Conservation (phyloP, 2,797 vertebrate genomes). For the Borostomias antarcticus region DNA sequence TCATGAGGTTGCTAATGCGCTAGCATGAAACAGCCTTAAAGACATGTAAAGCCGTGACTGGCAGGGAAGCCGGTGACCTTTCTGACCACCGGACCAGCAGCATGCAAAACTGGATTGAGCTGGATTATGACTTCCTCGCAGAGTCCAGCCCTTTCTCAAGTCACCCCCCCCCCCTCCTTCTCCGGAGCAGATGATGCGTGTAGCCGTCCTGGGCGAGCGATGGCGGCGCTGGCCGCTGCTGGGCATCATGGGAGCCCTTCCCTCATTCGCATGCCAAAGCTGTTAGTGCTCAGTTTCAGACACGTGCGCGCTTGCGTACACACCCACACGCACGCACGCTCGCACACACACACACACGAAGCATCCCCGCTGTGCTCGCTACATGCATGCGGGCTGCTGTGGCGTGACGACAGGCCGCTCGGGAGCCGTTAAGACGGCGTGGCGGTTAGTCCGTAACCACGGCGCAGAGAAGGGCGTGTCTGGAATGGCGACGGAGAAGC, state of each 20-base stretch:
- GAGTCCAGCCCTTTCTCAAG: slow-evolving; percentile 34
- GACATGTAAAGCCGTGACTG: slow-evolving; percentile 48
- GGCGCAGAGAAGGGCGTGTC: not conserved
- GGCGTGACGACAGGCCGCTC: slow-evolving; percentile 7
- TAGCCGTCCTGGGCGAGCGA: slow-evolving; percentile 39
- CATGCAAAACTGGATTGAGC: slow-evolving; percentile 57
- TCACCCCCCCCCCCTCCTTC: slow-evolving; percentile 14
- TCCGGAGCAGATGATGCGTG: slow-evolving; percentile 44
- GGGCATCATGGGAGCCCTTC: slow-evolving; percentile 32
- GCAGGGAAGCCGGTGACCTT: slow-evolving; percentile 10
- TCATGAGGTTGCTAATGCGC: not conserved
- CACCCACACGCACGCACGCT: not conserved
- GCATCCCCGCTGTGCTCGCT: slow-evolving; percentile 11
- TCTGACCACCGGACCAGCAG: slow-evolving; percentile 37
- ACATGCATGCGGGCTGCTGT: slow-evolving; percentile 58
- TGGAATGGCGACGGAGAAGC: slow-evolving; percentile 49
- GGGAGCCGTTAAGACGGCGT: slow-evolving; percentile 52
- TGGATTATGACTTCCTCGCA: slow-evolving; percentile 38
- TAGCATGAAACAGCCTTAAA: slow-evolving; percentile 22
- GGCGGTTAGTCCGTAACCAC: not conserved
- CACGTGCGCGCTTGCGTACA: slow-evolving; percentile 19
- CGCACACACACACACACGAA: slow-evolving; percentile 25
- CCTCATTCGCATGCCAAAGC: slow-evolving; percentile 41
- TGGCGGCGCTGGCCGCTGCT: slow-evolving; percentile 47
- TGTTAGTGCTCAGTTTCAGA: slow-evolving; percentile 23